phyloP scores from a whole-genome alignment of 2,888 invertebrate genomes.

The Bembecia ichneumoniformis region DNA sequence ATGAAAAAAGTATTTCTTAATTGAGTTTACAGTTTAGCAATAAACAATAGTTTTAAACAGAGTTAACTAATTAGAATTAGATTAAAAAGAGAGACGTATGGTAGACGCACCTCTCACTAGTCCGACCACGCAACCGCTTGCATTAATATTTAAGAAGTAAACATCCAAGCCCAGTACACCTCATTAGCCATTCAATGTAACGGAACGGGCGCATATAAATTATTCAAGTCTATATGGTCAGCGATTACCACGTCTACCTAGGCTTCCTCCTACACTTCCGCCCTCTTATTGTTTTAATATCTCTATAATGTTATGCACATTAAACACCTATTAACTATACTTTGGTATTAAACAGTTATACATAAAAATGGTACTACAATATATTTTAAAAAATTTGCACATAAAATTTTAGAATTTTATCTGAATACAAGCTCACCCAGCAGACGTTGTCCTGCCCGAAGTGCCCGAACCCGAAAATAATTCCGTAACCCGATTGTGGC shows the following conservation, averaged over 20 bases:
- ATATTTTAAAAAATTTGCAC: too few relatives aligned
- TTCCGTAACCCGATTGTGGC: too few relatives aligned
- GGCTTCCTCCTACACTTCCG: slow-evolving; percentile 31
- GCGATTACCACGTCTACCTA: slow-evolving; percentile 17
- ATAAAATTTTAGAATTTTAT: too few relatives aligned
- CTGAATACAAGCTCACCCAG: too few relatives aligned
- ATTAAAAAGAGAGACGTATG: slow-evolving; percentile 3
- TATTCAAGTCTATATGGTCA: slow-evolving; percentile 37
- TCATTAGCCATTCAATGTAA: slow-evolving; percentile 63
- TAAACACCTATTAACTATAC: too few relatives aligned
- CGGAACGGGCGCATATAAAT: slow-evolving; percentile 54
- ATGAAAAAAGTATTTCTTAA: not conserved
- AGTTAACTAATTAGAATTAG: not conserved
- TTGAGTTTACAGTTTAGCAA: not conserved
- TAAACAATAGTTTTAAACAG: not conserved
- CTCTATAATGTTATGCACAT: too few relatives aligned
- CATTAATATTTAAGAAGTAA: slow-evolving; percentile 40
- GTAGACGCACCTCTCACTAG: slow-evolving; percentile 18
- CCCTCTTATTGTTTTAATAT: slow-evolving; percentile 3
- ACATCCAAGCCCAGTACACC: slow-evolving; percentile 29
- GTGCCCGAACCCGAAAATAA: too few relatives aligned
- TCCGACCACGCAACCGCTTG: slow-evolving; percentile 14
- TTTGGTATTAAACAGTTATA: too few relatives aligned
- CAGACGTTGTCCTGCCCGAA: too few relatives aligned
- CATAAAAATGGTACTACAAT: too few relatives aligned